These are phyloP conservation scores for Menidia menidia DNA, from an alignment of 2,797 vertebrate species.

Conservation along the genomic window DNA sequence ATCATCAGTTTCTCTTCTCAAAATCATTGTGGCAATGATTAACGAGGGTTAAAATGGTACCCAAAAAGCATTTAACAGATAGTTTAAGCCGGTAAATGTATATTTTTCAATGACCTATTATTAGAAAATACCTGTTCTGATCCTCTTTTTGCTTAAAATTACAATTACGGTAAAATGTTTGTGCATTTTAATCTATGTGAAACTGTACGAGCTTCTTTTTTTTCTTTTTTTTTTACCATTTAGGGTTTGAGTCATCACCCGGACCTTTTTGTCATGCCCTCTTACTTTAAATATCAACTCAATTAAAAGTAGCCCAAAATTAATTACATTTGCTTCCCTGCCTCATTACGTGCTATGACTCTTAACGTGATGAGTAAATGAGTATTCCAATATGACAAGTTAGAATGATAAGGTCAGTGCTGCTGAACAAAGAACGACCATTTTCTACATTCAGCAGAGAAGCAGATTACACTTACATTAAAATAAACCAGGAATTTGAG, in stretches of 20 bases:
- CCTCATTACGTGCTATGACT: slow-evolving; percentile 82
- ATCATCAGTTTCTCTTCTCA: slow-evolving; percentile 8
- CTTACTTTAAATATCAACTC: slow-evolving; percentile 60
- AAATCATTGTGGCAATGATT: slow-evolving; percentile 28
- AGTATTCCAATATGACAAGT: slow-evolving; percentile 70
- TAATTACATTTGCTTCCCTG: slow-evolving; percentile 86
- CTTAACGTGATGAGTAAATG: slow-evolving; percentile 67
- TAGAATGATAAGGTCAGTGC: slow-evolving; percentile 75
- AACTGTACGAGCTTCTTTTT: neutral
- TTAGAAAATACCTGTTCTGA: neutral
- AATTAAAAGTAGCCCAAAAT: slow-evolving; percentile 78
- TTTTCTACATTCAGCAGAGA: slow-evolving; percentile 60
- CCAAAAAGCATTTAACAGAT: slow-evolving; percentile 9
- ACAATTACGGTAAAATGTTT: neutral
- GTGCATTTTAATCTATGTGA: slow-evolving; percentile 8
- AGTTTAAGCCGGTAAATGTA: slow-evolving; percentile 16
- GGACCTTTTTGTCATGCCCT: slow-evolving; percentile 40
- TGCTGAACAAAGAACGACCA: slow-evolving; percentile 55
- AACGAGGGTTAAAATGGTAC: slow-evolving; percentile 13
- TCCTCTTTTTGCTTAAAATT: neutral
- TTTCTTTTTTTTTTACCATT: slow-evolving; percentile 42
- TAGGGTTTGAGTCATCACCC: slow-evolving; percentile 42
- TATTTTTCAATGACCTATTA: neutral
- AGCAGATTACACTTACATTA: slow-evolving; percentile 60
- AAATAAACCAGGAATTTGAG: slow-evolving; percentile 72